Conservation (phyloP, 2,113 vertebrate genomes). For the Otus sunia region DNA sequence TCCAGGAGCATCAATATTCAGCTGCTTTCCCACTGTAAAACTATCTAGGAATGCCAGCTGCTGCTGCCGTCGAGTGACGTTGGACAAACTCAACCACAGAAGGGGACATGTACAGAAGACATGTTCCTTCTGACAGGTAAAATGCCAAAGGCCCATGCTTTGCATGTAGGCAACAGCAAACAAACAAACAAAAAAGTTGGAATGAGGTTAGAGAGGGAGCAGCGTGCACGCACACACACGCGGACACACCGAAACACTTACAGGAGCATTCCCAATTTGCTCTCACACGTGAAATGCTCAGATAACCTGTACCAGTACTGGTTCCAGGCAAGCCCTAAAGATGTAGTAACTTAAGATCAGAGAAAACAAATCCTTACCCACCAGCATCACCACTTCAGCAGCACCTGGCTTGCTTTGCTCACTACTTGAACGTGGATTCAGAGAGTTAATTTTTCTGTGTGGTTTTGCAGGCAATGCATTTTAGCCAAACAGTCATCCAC, state of each 20-base stretch:
- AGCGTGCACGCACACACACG: no score
- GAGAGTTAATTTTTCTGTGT: neutral
- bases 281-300: neutral
- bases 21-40: neutral
- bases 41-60: neutral
- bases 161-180: neutral
- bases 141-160: neutral
- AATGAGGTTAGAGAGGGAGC: neutral
- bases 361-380: neutral
- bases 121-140: neutral
- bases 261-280: neutral
- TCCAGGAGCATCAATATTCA: neutral
- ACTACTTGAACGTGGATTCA: fast-evolving
- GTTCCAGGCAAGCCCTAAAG: neutral
- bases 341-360: neutral
- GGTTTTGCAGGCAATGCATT: neutral
- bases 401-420: fast-evolving
- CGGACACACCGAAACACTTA: neutral
- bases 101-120: neutral
- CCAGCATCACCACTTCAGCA: neutral
- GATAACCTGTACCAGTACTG: neutral
- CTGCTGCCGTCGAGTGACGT: fast-evolving
- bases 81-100: neutral
- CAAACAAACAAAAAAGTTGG: neutral
- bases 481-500: neutral